A percentile compares a stretch with the other conserved stretches of the same genome.
phyloP scores from a whole-genome alignment of 2,888 invertebrate species.

The Cerastis leucographa region DNA sequence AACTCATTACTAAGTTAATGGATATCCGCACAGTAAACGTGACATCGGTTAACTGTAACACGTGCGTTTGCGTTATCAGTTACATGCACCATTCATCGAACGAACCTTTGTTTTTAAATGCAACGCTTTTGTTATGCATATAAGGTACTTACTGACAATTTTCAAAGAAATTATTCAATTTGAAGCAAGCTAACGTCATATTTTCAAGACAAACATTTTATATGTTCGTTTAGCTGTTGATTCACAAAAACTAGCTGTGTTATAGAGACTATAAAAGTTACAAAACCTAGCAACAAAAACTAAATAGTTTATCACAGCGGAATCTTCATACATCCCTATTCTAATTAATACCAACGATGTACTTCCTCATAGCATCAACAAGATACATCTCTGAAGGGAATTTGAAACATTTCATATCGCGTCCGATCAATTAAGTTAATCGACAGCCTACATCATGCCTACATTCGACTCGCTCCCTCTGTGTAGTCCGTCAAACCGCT shows the following conservation, averaged over 20 bases:
- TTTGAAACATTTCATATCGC: slow-evolving; percentile 77
- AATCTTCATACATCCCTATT: slow-evolving; percentile 38
- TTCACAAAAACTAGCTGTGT: slow-evolving; percentile 8
- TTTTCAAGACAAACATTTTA: neutral
- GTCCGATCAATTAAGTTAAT: slow-evolving; percentile 84
- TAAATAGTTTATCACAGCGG: slow-evolving; percentile 16
- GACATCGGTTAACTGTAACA: slow-evolving; percentile 56
- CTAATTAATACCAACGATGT: slow-evolving; percentile 50
- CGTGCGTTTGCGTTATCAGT: slow-evolving; percentile 66
- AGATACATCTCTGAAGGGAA: slow-evolving; percentile 62
- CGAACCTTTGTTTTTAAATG: slow-evolving; percentile 59
- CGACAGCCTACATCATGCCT: slow-evolving; percentile 79
- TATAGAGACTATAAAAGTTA: neutral
- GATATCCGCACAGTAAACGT: slow-evolving; percentile 50
- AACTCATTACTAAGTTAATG: slow-evolving; percentile 27
- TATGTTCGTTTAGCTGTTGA: neutral
- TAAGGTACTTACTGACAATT: slow-evolving; percentile 12
- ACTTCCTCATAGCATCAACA: slow-evolving; percentile 51
- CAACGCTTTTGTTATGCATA: slow-evolving; percentile 49
- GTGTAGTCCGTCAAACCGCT: slow-evolving; percentile 65
- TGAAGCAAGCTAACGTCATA: neutral
- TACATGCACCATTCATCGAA: slow-evolving; percentile 49
- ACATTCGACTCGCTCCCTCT: slow-evolving; percentile 69
- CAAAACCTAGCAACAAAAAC: slow-evolving; percentile 34
- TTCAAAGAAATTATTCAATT: slow-evolving; percentile 19